These are phyloP conservation scores for Pungitius pungitius DNA, from an alignment of 2,113 vertebrate species.

Conservation along the genomic window DNA sequence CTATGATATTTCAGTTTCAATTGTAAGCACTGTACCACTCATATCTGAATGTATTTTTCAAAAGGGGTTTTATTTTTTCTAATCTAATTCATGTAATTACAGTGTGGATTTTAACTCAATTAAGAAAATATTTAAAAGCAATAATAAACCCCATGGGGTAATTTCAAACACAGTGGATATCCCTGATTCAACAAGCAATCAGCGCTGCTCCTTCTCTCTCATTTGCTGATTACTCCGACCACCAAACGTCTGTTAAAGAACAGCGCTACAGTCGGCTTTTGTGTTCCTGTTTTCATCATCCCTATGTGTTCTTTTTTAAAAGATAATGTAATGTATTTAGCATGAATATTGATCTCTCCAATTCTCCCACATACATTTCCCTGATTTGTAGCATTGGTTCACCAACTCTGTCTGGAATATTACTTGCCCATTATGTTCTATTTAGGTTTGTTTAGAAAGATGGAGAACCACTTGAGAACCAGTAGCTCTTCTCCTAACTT, in stretches of 20 bases:
- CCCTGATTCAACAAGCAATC: conserved; percentile 12
- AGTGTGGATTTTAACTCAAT: background rate
- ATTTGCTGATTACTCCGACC: background rate
- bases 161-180: background rate
- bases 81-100: background rate
- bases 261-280: background rate
- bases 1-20: background rate
- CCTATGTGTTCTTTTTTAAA: background rate
- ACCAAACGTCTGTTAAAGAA: background rate
- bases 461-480: background rate
- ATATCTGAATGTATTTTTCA: background rate
- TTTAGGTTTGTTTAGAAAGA: background rate
- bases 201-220: background rate
- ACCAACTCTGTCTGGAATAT: background rate
- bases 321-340: background rate
- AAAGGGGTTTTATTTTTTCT: background rate
- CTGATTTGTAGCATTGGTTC: background rate
- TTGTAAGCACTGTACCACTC: background rate
- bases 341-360: background rate
- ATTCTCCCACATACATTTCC: background rate
- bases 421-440: background rate
- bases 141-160: background rate
- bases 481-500: background rate
- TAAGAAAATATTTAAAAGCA: background rate
- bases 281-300: background rate